Evolutionary conservation across 1,140 invertebrate species (phyloP), one percentile per base, ranked within the genome.

Genomic region (Calephelis virginiensis): DNA sequence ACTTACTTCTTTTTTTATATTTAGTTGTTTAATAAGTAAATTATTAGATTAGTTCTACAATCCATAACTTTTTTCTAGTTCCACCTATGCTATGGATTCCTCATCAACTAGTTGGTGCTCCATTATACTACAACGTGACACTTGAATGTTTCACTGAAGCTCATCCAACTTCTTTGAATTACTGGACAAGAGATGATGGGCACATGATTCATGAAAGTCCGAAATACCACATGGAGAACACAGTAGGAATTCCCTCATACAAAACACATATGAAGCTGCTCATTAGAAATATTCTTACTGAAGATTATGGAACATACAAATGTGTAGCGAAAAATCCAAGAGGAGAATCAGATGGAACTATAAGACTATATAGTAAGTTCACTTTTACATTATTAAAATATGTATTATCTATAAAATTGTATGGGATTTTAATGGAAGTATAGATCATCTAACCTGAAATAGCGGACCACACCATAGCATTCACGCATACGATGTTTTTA

Each of bases 271-370:
- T 97, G 96, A 94, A 93, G 70, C 91, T 97, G 37, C 94, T 94
- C 10, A 96, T 97, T 71, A 91, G 92, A 73, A 94, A 96, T 80
- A 94, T 97, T 37, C 92, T 94, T 76, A 94, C 94, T 64, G 93
- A 91, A 76, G 96, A 98, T 88, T 97, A 96, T 82, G 97, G 96
- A 11, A 96, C 94, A 61, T 98, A 98, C 91, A 97, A 97, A 87
- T 98, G 97, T 84, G 95, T 98, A 4, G 97, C 97, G 48, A 98
- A 98, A 91, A 98, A 98, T 93, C 96, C 96, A 37, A 92, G 97
- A 63, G 97, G 97, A 68, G 97, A 98, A 88, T 98, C 97, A 7
- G 97, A 98, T 83, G 97, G 97, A 53, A 95, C 95, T 49, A 98
- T 98, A 80, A 94, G 96, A 77, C 92, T 98, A 59, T 98, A 98